Conservation (phyloP, 2,797 vertebrate genomes). For the Coregonus ussuriensis region DNA sequence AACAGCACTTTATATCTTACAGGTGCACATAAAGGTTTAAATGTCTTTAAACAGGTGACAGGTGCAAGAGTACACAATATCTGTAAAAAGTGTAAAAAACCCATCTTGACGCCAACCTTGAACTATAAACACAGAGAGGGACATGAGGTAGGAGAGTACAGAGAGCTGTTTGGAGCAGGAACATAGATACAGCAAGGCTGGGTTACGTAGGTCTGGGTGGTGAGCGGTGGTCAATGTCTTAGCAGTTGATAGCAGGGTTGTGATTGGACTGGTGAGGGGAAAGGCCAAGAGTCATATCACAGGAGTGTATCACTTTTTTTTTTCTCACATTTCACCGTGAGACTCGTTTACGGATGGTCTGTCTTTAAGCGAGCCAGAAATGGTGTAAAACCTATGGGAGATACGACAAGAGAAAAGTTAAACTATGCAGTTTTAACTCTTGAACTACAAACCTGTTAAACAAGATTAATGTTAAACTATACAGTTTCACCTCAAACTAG, state of each 20-base stretch:
- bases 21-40: not conserved
- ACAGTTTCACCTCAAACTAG: not conserved
- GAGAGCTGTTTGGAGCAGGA: constrained; percentile 13
- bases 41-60: constrained; percentile 9
- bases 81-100: constrained; percentile 39
- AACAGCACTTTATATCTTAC: not conserved
- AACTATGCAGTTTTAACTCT: not conserved
- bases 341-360: constrained; percentile 54
- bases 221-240: constrained; percentile 12
- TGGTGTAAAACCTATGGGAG: constrained; percentile 67
- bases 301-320: constrained; percentile 16
- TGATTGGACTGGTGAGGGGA: constrained; percentile 32
- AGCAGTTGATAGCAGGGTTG: constrained; percentile 41
- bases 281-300: constrained; percentile 40
- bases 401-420: not conserved
- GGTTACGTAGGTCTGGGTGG: constrained; percentile 15
- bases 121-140: not conserved
- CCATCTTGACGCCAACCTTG: constrained; percentile 9
- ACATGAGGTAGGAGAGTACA: not conserved
- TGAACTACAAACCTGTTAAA: not conserved
- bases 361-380: constrained; percentile 65
- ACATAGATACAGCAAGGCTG: constrained; percentile 12
- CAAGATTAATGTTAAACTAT: not conserved
- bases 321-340: constrained; percentile 64
- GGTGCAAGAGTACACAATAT: constrained; percentile 29